Evolutionary conservation across 2,888 invertebrate species (phyloP), one percentile per base, ranked within the genome.

Genomic region (Tinea pellionella): DNA sequence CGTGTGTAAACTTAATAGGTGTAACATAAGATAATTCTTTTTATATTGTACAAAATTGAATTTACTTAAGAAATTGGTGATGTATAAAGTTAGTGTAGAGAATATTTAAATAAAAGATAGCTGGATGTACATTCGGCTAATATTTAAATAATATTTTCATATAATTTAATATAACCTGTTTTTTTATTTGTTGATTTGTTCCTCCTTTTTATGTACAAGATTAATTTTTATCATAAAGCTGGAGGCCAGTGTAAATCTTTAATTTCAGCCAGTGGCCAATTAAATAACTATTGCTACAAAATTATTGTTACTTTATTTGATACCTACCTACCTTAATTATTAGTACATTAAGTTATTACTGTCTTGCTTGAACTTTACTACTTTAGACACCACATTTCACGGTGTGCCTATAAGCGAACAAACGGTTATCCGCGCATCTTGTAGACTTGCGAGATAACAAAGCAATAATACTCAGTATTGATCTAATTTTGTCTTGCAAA

Each of bases 21-120:
- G 78, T 81, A 60, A 61, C 61, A 75, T 87, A 87, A 85, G 86
- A 82, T 32, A 57, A 32, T 86, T 86, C 83, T 87, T 87, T 87
- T 87, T 86, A 86, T 87, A 87, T 87, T 87, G 87, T 87, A 87
- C 87, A 87, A 87, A 84, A 86, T 84, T 86, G 85, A 85, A 84
- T 85, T 85, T 85, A 86, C 85, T 86, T 86, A 86, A 86, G 86
- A 83, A 80, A 86, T 87, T 84, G 87, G 86, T 87, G 87, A 86
- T 87, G 86, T 87, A 86, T 81, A 87, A 87, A 87, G 83, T 78
- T 57, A 84, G 85, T 82, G 81, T 87, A 87, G 85, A 80, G 75
- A 82, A 80, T 87, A 87, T 87, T 87, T 86, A 86, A 82, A 84
- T 86, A 80, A 84, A 83, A 82, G 74, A 83, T 76, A 77, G 84